Percentiles rank a stretch among this genome's conserved stretches.
These are phyloP conservation scores for Hyperopisus bebe DNA, from an alignment of 2,113 vertebrate genomes.

Conservation along the genomic window DNA sequence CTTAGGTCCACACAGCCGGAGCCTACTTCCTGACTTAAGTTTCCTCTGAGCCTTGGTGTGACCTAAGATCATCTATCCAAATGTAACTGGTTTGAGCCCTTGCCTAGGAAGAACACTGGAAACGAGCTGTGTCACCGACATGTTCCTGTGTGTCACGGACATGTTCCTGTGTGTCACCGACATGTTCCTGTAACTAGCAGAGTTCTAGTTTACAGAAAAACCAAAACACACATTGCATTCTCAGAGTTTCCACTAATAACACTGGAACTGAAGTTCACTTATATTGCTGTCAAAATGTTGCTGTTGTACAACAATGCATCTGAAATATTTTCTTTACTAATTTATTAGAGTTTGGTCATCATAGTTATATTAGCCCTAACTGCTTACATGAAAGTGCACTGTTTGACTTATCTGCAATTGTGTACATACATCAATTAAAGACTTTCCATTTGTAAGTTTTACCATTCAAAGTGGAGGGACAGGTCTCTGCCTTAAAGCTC, in stretches of 20 bases:
- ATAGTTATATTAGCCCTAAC: background rate
- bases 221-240: background rate
- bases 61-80: background rate
- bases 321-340: constrained; percentile 14
- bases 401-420: constrained; percentile 18
- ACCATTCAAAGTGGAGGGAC: background rate
- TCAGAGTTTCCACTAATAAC: background rate
- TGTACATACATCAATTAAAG: constrained; percentile 28
- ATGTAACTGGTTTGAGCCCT: background rate
- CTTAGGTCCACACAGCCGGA: background rate
- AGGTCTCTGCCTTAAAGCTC: constrained; percentile 50
- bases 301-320: constrained; percentile 1
- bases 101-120: background rate
- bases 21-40: background rate
- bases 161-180: background rate
- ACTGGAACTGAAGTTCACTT: background rate
- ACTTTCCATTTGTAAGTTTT: constrained; percentile 4
- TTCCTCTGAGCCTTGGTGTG: background rate
- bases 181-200: background rate
- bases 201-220: background rate
- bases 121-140: background rate
- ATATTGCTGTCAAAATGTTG: background rate
- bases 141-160: background rate
- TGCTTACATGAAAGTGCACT: constrained; percentile 37
- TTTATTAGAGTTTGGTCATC: constrained; percentile 6